Evolutionary conservation across 2,113 vertebrate genomes (phyloP).

Genomic region (Scytalopus superciliaris): DNA sequence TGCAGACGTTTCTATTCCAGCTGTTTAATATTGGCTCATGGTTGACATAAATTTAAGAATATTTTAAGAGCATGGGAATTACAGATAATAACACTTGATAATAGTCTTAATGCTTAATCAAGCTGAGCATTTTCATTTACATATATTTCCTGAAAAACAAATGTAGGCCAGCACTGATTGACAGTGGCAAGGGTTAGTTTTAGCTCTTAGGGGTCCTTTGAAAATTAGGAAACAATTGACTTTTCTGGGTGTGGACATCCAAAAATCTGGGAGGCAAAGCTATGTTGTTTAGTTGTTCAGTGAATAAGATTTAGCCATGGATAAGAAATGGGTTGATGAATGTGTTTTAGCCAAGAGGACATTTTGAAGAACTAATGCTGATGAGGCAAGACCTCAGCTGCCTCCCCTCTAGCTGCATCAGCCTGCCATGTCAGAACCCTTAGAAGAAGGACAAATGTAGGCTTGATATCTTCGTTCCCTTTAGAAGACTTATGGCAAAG

Average conservation of each 20-base stretch:
- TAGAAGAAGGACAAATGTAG: not conserved
- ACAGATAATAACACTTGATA: slow-evolving; percentile 5
- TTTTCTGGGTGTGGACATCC: not conserved
- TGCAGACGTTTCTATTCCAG: not conserved
- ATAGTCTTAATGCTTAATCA: slow-evolving; percentile 3
- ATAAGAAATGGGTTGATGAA: not conserved
- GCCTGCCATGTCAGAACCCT: not conserved
- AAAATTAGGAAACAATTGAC: not conserved
- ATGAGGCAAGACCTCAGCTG: not conserved
- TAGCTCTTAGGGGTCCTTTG: not conserved
- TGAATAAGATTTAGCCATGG: not conserved
- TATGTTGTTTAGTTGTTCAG: not conserved
- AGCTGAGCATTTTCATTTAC: not conserved
- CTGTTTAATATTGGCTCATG: not conserved
- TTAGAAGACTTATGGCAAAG: not conserved
- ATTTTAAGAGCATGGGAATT: not conserved
- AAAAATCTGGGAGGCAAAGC: not conserved
- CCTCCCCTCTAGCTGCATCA: not conserved
- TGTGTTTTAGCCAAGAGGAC: not conserved
- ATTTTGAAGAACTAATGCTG: not conserved
- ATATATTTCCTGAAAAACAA: not conserved
- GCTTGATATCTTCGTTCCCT: not conserved
- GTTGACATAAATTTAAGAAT: slow-evolving; percentile 4
- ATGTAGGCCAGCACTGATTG: not conserved
- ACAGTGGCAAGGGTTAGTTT: not conserved